These are phyloP conservation scores for Linurgus olivaceus DNA, from an alignment of 2,797 vertebrate species.

Conservation along the genomic window DNA sequence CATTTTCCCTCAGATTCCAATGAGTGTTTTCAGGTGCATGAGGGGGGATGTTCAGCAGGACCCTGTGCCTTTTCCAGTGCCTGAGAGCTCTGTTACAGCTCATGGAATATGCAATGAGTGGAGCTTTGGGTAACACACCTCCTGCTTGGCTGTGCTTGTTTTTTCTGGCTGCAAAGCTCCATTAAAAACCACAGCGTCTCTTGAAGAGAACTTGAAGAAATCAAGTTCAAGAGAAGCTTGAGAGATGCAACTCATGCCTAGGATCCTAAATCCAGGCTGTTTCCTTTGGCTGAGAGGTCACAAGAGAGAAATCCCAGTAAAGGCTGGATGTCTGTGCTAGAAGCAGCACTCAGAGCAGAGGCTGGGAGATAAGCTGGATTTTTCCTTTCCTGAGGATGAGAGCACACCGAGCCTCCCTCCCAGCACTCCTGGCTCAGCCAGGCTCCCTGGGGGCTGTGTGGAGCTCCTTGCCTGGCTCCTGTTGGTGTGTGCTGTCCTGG, in stretches of 20 bases:
- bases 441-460: not conserved
- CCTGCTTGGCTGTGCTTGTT: not conserved
- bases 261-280: not conserved
- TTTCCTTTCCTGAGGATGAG: not conserved
- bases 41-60: not conserved
- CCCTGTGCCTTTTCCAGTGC: not conserved
- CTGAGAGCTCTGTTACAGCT: not conserved
- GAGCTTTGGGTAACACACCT: not conserved
- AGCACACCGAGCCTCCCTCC: not conserved
- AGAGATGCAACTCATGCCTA: not conserved
- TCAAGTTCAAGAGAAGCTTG: not conserved
- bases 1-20: not conserved
- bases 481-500: accelerated
- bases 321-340: not conserved
- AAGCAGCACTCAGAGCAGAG: not conserved
- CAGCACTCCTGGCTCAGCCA: not conserved
- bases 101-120: not conserved
- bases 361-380: not conserved
- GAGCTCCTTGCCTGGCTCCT: not conserved
- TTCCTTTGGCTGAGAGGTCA: not conserved
- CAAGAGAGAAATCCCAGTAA: not conserved
- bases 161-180: not conserved
- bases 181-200: not conserved
- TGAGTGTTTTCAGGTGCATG: not conserved
- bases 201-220: not conserved